Base-by-base conservation (phyloP, 1,140 invertebrate genomes). In the Dendrolimus punctatus region DNA sequence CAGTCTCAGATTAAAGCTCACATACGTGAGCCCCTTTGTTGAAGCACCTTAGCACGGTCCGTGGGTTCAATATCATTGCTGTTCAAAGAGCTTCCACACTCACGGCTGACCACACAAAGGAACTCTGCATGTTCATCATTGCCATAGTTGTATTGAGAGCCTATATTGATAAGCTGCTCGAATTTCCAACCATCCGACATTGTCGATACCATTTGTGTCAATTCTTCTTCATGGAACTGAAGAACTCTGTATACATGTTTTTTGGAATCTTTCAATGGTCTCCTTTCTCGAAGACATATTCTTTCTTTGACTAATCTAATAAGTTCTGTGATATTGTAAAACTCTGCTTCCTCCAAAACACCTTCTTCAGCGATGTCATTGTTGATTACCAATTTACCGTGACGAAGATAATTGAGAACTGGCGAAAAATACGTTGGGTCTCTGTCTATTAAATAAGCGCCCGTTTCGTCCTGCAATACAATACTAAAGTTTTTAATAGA, bases 121-220 rank as follows among this genome's bases (percentile, higher is more conserved):
- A 99, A 99, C 88, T 99, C 98, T 48, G 97, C 95, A 89, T 99
- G 96, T 76, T 98, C 96, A 70, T 98, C 96, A 77, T 95, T 95
- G 10, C 96, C 96, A 87, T 99, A 99, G 76, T 95, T 98, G 80
- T 98, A 99, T 77, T 97, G 96, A 49, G 96, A 98, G 47, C 97
- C 97, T 85, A 99, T 98, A 81, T 98, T 99, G 46, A 99, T 95
- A 60, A 99, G 85, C 92, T 99, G 91, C 88, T 99, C 98, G 89
- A 99, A 99, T 85, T 98, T 98, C 98, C 98, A 99, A 40, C 98
- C 98, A 88, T 99, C 98, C 39, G 97, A 99, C 92, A 99, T 94
- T 1, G 97, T 99, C 4, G 98, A 99, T 43, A 99, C 96, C 93
- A 99, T 98, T 81, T 94, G 93, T 47, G 98, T 99, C 43, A 99